Conservation (phyloP, 2,888 invertebrate species). For the Nebria brevicollis region DNA sequence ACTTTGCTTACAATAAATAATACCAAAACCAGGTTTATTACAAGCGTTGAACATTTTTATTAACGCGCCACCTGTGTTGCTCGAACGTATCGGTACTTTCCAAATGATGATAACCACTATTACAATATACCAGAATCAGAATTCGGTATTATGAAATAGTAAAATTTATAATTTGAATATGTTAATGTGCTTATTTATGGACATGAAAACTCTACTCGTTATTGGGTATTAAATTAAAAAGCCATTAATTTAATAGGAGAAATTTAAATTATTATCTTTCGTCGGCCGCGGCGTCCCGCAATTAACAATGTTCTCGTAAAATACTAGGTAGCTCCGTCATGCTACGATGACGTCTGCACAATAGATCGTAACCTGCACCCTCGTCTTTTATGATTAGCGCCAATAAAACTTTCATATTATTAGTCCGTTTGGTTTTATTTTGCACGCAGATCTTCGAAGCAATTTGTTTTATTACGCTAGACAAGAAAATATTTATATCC, state of each 20-base stretch:
- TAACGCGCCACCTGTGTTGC: neutral
- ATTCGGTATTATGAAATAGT: neutral
- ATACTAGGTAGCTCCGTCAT: neutral
- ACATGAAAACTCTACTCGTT: neutral
- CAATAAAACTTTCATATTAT: neutral
- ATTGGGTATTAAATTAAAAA: conserved; percentile 1
- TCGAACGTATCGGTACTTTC: neutral
- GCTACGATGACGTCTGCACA: neutral
- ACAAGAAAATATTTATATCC: no score
- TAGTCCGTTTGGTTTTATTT: no score
- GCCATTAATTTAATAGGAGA: conserved; percentile 1
- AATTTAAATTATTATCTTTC: conserved; percentile 1
- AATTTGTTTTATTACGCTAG: no score
- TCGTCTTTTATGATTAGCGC: neutral
- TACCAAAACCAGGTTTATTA: conserved; percentile 29
- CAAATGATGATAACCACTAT: neutral
- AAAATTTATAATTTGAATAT: neutral
- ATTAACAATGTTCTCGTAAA: neutral
- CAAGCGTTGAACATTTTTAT: conserved; percentile 23
- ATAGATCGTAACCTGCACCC: neutral
- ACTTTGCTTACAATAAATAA: conserved; percentile 13
- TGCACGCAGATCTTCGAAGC: no score
- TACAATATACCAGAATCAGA: neutral
- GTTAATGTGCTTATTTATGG: neutral
- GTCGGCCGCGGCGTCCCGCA: neutral